These are phyloP conservation scores for Syrista parreyssii DNA, from an alignment of 2,888 invertebrate genomes.

Conservation along the genomic window DNA sequence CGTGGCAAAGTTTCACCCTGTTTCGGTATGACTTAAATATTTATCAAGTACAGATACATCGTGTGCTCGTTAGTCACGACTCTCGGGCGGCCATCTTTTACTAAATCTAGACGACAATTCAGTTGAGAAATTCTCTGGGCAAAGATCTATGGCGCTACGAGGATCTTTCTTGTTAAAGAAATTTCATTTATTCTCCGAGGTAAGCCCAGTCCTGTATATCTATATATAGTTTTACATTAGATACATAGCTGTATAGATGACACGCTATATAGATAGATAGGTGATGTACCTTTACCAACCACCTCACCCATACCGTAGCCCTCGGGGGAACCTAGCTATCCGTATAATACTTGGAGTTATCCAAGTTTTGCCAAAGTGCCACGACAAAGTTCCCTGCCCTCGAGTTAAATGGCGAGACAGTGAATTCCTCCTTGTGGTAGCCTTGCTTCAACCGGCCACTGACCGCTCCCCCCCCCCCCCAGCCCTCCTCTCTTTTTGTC, in stretches of 20 bases:
- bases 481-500: conserved; percentile 20
- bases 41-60: not conserved
- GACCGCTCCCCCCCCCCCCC: conserved; percentile 28
- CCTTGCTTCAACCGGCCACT: conserved; percentile 6
- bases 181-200: not conserved
- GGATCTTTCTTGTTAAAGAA: not conserved
- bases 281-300: not conserved
- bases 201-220: not conserved
- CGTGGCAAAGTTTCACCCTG: not conserved
- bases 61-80: not conserved
- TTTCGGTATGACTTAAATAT: not conserved
- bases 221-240: not conserved
- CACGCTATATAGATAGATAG: not conserved
- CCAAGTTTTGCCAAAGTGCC: conserved; percentile 4
- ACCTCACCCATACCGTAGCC: not conserved
- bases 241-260: not conserved
- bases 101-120: not conserved
- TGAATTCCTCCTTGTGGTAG: conserved; percentile 2
- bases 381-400: conserved; percentile 1
- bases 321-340: not conserved
- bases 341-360: not conserved
- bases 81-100: not conserved
- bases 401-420: conserved; percentile 3
- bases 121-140: not conserved
- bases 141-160: not conserved